Conservation (phyloP, 2,888 invertebrate genomes). For the Andrena trimmerana region DNA sequence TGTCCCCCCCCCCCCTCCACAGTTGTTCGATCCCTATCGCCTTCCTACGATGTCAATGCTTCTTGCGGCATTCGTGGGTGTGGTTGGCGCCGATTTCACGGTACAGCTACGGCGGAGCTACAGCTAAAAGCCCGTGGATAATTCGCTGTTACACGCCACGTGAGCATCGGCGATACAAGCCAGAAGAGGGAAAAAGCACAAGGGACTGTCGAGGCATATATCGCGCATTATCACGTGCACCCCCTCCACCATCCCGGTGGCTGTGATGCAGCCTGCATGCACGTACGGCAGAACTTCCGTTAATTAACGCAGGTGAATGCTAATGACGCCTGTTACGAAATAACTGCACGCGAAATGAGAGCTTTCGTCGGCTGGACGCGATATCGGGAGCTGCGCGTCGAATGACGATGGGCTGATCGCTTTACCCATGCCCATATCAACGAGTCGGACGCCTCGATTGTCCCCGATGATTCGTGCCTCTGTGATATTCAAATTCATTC, state of each 20-base stretch:
- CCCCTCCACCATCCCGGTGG: constrained; percentile 10
- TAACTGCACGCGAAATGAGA: constrained; percentile 69
- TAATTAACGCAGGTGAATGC: constrained; percentile 74
- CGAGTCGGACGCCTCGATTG: not conserved
- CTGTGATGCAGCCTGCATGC: constrained; percentile 59
- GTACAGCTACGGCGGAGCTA: constrained; percentile 78
- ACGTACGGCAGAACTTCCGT: constrained; percentile 71
- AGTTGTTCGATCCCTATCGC: constrained; percentile 41
- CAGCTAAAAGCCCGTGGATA: constrained; percentile 82
- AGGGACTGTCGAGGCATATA: constrained; percentile 60
- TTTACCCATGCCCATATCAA: not conserved
- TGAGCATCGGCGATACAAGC: constrained; percentile 65
- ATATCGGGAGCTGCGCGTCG: constrained; percentile 35
- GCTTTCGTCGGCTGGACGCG: constrained; percentile 62
- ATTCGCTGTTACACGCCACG: constrained; percentile 73
- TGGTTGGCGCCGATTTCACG: constrained; percentile 82
- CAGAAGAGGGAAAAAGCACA: constrained; percentile 71
- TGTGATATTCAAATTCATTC: not conserved
- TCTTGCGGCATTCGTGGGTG: constrained; percentile 72
- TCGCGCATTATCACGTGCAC: constrained; percentile 70
- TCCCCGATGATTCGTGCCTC: not conserved
- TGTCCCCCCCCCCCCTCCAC: not conserved
- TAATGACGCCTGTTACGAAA: constrained; percentile 75
- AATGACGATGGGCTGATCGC: constrained; percentile 5
- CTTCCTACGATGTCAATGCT: constrained; percentile 32